Base-by-base conservation (phyloP, 2,888 invertebrate species). In the Zhengitettix transpicula region DNA sequence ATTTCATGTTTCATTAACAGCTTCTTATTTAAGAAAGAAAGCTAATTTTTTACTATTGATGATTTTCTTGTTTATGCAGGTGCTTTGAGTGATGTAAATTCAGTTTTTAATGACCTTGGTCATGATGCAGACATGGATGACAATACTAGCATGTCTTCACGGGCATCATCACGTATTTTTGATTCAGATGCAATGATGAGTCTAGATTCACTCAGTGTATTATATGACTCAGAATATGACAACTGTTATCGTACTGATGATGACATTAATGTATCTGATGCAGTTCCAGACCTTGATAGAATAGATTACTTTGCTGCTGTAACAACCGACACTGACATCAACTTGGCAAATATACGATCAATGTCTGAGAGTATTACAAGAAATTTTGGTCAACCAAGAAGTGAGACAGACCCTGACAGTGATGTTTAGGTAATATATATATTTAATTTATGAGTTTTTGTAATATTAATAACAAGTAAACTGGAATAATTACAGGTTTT, bases 71-170 rank as follows among this genome's bases (percentile, higher is more conserved):
- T 63, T 28, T 57, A 67, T 69, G 3, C 65, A 79, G 80, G 88
- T 61, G 90, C 89, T 40, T 77, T 90, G 62, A 89, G 89, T 68
- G 90, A 90, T 74, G 87, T 90, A 57, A 90, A 90, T 75, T 89
- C 88, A 10, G 83, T 87, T 67, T 87, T 85, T 73, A 84, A 85
- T 72, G 81, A 81, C 63, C 74, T 73, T 55, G 68, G 66, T 14
- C 69, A 68, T 55, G 75, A 77, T 58, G 76, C 76, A 56, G 78
- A 78, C 64, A 78, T 81, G 69, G 78, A 79, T 68, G 81, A 81
- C 70, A 81, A 90, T 69, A 89, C 89, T 65, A 83, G 83, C 65
- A 83, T 90, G 64, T 90, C 89, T 7, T 89, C 89, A 10, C 79
- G 90, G 63, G 89, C 90, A 44, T 89, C 89, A 28, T 89, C 89